Base-by-base conservation (phyloP, 2,113 vertebrate genomes). In the Oplegnathus fasciatus region DNA sequence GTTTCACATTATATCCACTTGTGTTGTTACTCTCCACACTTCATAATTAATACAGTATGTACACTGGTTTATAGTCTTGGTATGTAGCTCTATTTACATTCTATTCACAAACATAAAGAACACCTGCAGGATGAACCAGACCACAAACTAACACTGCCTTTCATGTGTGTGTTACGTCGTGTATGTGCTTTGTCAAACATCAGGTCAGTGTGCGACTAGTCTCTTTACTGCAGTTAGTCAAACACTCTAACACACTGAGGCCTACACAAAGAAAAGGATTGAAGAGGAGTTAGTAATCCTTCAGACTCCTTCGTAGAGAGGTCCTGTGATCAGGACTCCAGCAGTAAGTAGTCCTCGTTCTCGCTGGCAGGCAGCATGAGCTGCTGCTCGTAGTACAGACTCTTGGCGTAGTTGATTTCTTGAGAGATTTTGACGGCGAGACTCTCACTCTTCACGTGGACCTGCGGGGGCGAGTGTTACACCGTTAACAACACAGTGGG, bases 331-430 rank as follows among this genome's bases (percentile, higher is more conserved):
- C 95, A 99, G 87, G 96, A 97, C 87, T 99, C 98, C 75, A 99
- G 94, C 90, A 98, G 96, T 34, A 99, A 70, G 52, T 96, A 96
- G 65, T 95, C 94, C 42, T 96, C 95, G 22, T 97, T 95, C 82
- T 98, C 97, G 40, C 72, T 97, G 90, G 96, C 94, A 52, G 97
- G 96, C 42, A 99, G 86, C 98, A 99, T 99, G 0, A 99, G 97
- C 86, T 99, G 98, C 89, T 99, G 98, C 75, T 99, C 98, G 1
- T 98, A 99, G 94, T 98, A 99, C 86, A 99, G 97, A 93, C 98
- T 99, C 95, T 99, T 99, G 91, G 98, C 98, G 67, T 99, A 99
- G 96, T 99, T 99, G 89, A 99, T 97, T 95, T 99, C 98, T 93
- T 99, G 98, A 40, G 97, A 99, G 32, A 99, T 96, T 91, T 98